Evolutionary conservation across 2,888 invertebrate species (phyloP), one percentile per base, ranked within the genome.

Genomic region (Leucophenga maculata): DNA sequence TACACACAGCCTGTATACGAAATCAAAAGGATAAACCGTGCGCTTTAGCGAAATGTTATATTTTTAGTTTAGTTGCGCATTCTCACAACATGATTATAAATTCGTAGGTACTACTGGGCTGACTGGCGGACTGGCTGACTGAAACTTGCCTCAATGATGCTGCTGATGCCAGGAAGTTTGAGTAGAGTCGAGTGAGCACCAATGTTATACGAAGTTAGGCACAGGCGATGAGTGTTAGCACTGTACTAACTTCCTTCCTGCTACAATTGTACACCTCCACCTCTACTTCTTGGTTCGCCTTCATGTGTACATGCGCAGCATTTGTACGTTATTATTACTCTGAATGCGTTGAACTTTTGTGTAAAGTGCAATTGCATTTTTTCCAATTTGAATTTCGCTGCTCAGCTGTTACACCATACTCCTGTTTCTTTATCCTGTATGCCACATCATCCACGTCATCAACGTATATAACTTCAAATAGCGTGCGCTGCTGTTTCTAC

Each of bases 331-430:
- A 39, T 39, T 39, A 39, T 39, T 39, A 50, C 50, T 50, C 50
- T 50, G 79, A 83, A 82, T 82, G 85, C 85, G 85, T 83, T 82
- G 82, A 82, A 82, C 85, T 82, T 84, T 83, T 83, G 80, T 83
- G 83, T 77, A 82, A 82, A 80, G 84, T 80, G 84, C 83, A 80
- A 83, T 82, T 80, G 80, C 82, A 83, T 80, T 80, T 83, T 80
- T 78, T 82, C 62, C 62, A 64, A 64, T 64, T 64, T 46, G 16
- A 39, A 26, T 55, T 55, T 20, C 55, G 22, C 26, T 52, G 16
- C 39, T 39, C 39, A 39, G 39, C 39, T 39, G 44, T 60, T 18
- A n/a, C 39, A 39, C 60, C 11, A 18, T 39, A 55, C 55, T 55
- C 26, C 13, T 3, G 14, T 14, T 18, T 22, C 9, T 22, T 55